These are phyloP conservation scores for Mesocentrotus franciscanus DNA, from an alignment of 53 echinoderm and acorn worm species.

Conservation along the genomic window DNA sequence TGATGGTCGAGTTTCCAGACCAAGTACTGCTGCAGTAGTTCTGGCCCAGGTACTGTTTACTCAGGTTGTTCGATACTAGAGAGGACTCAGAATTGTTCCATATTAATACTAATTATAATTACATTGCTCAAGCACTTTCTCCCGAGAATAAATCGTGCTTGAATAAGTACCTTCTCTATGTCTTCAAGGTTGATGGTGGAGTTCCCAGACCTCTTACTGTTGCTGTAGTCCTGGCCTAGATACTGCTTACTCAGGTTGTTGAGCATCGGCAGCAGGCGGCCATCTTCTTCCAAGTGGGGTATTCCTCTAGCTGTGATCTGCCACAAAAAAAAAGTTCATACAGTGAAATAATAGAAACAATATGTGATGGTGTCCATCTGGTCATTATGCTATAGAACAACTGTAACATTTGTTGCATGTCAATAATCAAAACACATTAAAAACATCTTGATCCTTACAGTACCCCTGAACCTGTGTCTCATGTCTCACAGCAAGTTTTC, in stretches of 20 bases:
- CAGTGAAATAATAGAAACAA: neutral
- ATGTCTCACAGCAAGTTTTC: too few relatives aligned
- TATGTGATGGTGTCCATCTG: too few relatives aligned
- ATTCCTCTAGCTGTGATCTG: slow-evolving; percentile 95
- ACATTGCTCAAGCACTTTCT: too few relatives aligned
- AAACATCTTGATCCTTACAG: too few relatives aligned
- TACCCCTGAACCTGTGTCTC: too few relatives aligned
- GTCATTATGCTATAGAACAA: too few relatives aligned
- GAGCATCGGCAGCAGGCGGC: slow-evolving; percentile 93
- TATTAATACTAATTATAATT: too few relatives aligned
- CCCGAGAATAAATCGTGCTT: too few relatives aligned
- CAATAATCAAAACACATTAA: neutral
- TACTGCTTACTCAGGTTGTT: slow-evolving; percentile 97
- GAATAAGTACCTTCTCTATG: slow-evolving; percentile 78
- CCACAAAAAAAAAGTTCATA: neutral
- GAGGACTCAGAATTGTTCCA: too few relatives aligned
- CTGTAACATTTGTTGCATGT: neutral
- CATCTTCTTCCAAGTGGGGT: slow-evolving; percentile 95
- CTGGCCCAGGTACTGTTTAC: slow-evolving; percentile 93
- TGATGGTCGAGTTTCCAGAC: slow-evolving; percentile 73
- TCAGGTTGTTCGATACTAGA: slow-evolving; percentile 53
- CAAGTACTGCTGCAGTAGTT: slow-evolving; percentile 79
- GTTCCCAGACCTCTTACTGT: slow-evolving; percentile 71
- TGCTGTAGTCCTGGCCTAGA: slow-evolving; percentile 93
- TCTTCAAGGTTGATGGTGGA: slow-evolving; percentile 85